Percentiles rank a stretch among this genome's conserved stretches.
Evolutionary conservation across 1,140 invertebrate genomes (phyloP).

Genomic region (Mycetomoellerius zeteki): DNA sequence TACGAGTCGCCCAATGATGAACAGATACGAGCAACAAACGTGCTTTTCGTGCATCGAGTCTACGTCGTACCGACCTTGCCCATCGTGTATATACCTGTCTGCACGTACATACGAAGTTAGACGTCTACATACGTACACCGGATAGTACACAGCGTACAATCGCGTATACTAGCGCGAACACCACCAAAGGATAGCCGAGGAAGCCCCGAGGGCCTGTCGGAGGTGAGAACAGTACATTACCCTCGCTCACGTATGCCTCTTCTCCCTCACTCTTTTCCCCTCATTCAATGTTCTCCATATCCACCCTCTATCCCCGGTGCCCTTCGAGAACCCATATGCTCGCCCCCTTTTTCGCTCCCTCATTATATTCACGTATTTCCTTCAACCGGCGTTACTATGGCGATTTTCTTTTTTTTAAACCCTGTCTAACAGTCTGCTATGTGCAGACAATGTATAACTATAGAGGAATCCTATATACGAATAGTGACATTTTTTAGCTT

Average conservation of each 20-base stretch:
- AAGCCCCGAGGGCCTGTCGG: slow-evolving; percentile 79
- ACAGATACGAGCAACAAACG: slow-evolving; percentile 39
- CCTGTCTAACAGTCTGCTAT: slow-evolving; percentile 19
- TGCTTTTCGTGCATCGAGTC: slow-evolving; percentile 30
- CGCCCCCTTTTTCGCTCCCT: slow-evolving; percentile 58
- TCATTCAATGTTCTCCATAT: slow-evolving; percentile 65
- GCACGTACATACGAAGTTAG: slow-evolving; percentile 45
- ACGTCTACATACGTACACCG: slow-evolving; percentile 11
- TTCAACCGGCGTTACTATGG: slow-evolving; percentile 42
- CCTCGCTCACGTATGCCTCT: slow-evolving; percentile 73
- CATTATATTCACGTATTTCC: slow-evolving; percentile 77
- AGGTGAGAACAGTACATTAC: slow-evolving; percentile 82
- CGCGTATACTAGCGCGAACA: slow-evolving; percentile 42
- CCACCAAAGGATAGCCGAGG: slow-evolving; percentile 71
- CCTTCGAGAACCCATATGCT: slow-evolving; percentile 45
- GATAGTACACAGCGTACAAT: slow-evolving; percentile 30
- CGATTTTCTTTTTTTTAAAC: slow-evolving; percentile 42
- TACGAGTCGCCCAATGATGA: slow-evolving; percentile 46
- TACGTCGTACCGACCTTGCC: slow-evolving; percentile 48
- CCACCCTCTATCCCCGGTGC: slow-evolving; percentile 24
- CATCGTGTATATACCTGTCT: slow-evolving; percentile 9
- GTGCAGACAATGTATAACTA: neutral
- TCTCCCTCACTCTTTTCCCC: slow-evolving; percentile 65
- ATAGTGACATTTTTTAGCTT: slow-evolving; percentile 2
- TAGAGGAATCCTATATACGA: neutral